Base-by-base conservation (phyloP, 2,797 vertebrate species). In the Poliocrania exsul region DNA sequence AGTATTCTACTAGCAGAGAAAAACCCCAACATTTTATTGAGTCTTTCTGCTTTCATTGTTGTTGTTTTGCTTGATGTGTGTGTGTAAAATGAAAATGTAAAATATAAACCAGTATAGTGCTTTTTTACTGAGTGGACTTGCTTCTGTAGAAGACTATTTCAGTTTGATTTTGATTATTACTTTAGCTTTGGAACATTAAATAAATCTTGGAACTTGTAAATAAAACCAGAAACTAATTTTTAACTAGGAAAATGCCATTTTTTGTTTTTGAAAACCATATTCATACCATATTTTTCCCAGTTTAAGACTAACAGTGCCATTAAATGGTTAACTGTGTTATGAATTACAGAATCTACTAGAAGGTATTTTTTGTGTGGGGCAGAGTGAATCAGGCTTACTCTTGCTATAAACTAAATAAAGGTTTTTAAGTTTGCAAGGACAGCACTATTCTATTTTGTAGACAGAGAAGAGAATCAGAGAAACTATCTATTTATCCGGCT, bases 321-420 rank as follows among this genome's bases (percentile, higher is more conserved):
- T 50, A 81, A 53, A 23, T 25, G 69, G 7, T 56, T 46, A 57
- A 11, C 20, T 66, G 7, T 74, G 79, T 74, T 82, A 16, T n/a
- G 25, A 73, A 49, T 49, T 58, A 69, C 12, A 19, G 31, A 40
- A 70, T 51, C 12, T 60, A 31, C 11, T 31, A 7, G 26, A 65
- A 13, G 6, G 3, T 49, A 14, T 37, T 7, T 9, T 53, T 62
- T 35, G 13, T 4, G 4, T 1, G 2, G 4, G 4, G 8, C 23
- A 56, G 26, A n/a, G 5, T 4, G 18, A 4, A 46, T 86, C 11
- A 26, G 5, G 29, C 15, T 50, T 31, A 16, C 18, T n/a, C 10
- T 51, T 64, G 5, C 7, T 82, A 3, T 47, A 58, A 81, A 24
- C 15, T 24, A 40, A 65, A 72, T 42, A 73, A 83, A 47, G 2